phyloP scores from a whole-genome alignment of 2,113 vertebrate genomes.

The Elephantulus edwardii region DNA sequence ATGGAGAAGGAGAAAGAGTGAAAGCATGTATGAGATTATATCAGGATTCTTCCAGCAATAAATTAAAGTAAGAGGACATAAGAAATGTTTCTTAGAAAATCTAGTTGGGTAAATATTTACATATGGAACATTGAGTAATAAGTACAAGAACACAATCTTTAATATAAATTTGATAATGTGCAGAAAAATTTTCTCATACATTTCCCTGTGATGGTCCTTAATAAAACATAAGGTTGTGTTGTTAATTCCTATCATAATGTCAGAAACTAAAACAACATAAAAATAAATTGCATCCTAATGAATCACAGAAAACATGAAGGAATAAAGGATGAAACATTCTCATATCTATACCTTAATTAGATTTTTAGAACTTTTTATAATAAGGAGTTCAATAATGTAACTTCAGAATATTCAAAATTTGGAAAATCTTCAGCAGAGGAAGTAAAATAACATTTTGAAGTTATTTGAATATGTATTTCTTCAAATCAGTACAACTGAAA shows the following conservation, averaged over 20 bases:
- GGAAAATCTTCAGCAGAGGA: neutral
- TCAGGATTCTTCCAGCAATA: neutral
- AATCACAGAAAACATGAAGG: neutral
- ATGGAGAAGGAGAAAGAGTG: neutral
- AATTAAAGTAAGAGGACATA: neutral
- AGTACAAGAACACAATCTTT: neutral
- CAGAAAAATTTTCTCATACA: neutral
- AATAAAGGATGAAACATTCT: neutral
- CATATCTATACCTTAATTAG: neutral
- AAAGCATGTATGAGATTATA: neutral
- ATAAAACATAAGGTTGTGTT: neutral
- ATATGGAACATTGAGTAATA: neutral
- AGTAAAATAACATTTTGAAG: neutral
- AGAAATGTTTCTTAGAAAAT: too few relatives aligned
- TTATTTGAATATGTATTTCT: neutral
- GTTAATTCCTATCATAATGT: neutral
- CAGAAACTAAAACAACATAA: neutral
- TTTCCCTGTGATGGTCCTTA: neutral
- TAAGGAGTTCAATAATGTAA: neutral
- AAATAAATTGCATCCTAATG: neutral
- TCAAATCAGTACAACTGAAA: neutral
- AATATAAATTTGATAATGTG: neutral
- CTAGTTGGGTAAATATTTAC: neutral
- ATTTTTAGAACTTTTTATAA: neutral
- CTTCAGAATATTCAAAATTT: neutral